Base-by-base conservation (phyloP, 2,888 invertebrate genomes). In the Habroteleia sp. region DNA sequence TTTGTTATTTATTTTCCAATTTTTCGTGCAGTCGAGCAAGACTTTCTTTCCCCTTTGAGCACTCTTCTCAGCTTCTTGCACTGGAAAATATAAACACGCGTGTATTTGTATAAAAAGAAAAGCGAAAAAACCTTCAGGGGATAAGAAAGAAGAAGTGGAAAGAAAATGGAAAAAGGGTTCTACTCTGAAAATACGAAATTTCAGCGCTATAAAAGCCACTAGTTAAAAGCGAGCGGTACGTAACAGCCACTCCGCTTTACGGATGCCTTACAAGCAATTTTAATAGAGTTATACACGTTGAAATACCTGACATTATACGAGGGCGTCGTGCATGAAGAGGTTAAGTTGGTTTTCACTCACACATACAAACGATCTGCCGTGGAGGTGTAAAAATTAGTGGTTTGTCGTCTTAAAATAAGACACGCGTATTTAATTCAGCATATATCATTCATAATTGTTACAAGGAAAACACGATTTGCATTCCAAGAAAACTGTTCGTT, bases 211-310 rank as follows among this genome's bases (percentile, higher is more conserved):
- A 69, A 69, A 69, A 60, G 69, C 60, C 42, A 39, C 58, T 60
- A 69, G 60, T 69, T 69, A 60, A 60, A 69, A 60, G 52, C 25
- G 31, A 52, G 60, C 25, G 50, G 71, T 54, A 41, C 31, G 71
- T 71, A 71, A 62, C 62, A 71, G 71, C 62, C 54, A 71, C 48
- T 60, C 54, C 39, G 54, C 54, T 71, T 62, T 46, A 62, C 62
- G 62, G 71, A 71, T 71, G 62, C 71, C 71, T 71, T 71, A 71
- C 71, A 71, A 71, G 62, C 71, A 54, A 62, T 62, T 71, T 71
- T 71, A 71, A 71, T 71, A 62, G 71, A 71, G 62, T 71, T 71
- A 71, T 71, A 71, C 62, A 62, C 71, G 71, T 71, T 71, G 62
- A 62, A 71, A 69, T 62, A 60, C 60, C 60, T 69, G 69, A 69